Evolutionary conservation across 1,140 invertebrate genomes (phyloP).

Genomic region (Homarus americanus): DNA sequence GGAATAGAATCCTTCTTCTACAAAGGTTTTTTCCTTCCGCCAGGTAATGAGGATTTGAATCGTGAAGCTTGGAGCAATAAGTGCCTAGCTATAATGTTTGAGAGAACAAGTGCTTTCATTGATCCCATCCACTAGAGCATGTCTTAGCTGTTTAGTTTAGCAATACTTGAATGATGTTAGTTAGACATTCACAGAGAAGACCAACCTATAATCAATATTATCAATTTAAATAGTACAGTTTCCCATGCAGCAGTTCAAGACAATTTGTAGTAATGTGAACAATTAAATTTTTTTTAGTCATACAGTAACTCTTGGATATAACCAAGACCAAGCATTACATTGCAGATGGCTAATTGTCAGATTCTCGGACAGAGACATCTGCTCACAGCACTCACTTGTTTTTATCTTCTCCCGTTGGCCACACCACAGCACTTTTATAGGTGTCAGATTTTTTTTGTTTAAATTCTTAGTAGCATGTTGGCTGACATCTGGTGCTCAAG

Average conservation of each 20-base stretch:
- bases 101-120: conserved; percentile 31
- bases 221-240: too few species aligned
- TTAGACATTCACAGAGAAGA: neutral
- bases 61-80: conserved; percentile 36
- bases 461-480: neutral
- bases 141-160: neutral
- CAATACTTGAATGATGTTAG: neutral
- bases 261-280: too few species aligned
- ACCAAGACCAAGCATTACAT: neutral
- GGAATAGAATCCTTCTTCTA: conserved; percentile 74
- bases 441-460: neutral
- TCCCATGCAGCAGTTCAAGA: too few species aligned
- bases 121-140: conserved; percentile 36
- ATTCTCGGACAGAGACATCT: neutral
- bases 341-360: neutral
- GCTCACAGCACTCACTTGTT: neutral
- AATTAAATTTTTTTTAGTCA: neutral
- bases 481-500: neutral
- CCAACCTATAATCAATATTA: too few species aligned
- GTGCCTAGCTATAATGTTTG: conserved; percentile 33
- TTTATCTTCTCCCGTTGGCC: neutral
- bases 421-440: neutral
- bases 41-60: conserved; percentile 63
- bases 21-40: conserved; percentile 71
- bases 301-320: neutral